Conservation (phyloP, 2,797 vertebrate genomes). For the Uromys caudimaculatus region DNA sequence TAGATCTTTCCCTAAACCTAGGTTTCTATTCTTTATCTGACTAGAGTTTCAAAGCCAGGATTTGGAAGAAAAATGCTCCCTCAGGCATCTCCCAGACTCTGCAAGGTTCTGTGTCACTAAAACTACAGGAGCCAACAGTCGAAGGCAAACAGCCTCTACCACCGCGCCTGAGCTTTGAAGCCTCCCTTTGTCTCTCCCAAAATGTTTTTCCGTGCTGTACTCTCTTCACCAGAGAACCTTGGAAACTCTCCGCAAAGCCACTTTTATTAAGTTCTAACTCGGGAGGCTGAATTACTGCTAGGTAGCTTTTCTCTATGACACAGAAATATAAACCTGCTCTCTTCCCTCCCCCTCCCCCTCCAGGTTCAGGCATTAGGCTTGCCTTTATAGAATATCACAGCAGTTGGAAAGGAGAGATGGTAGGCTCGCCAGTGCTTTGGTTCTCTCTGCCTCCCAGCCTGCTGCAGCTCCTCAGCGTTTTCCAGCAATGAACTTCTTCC, state of each 20-base stretch:
- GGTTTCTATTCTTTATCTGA: background rate
- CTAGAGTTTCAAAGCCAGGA: background rate
- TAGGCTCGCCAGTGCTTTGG: fast-evolving
- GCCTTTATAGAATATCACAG: background rate
- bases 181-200: constrained; percentile 29
- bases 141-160: background rate
- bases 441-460: background rate
- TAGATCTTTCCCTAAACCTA: background rate
- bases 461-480: background rate
- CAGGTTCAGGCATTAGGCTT: background rate
- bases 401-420: background rate
- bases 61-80: no score
- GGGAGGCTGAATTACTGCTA: constrained; percentile 39
- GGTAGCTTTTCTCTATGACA: background rate
- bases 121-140: background rate
- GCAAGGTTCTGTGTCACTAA: background rate
- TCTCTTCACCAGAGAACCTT: constrained; percentile 37
- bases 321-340: background rate
- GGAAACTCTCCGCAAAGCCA: constrained; percentile 16
- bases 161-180: background rate
- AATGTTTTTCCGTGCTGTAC: background rate
- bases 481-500: background rate
- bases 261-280: constrained; percentile 53
- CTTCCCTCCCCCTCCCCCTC: fast-evolving
- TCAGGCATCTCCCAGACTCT: background rate